A percentile compares a stretch with the other conserved stretches of the same genome.
phyloP scores from a whole-genome alignment of 2,888 invertebrate genomes.

The Troides aeacus region DNA sequence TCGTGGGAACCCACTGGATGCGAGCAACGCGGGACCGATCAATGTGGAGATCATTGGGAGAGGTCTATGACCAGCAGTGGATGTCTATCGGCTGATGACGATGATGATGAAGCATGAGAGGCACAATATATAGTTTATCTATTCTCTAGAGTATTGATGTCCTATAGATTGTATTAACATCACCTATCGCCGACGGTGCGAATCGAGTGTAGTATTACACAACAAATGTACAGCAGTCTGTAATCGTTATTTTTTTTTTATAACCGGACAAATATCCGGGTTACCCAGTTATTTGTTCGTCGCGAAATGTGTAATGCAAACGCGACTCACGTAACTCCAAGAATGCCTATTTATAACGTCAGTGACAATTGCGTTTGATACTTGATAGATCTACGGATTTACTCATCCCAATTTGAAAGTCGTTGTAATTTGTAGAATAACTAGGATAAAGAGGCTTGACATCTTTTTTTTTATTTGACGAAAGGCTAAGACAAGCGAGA shows the following conservation, averaged over 20 bases:
- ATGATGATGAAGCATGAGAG: too few species aligned
- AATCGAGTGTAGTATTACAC: constrained; percentile 18
- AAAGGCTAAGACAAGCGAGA: too few species aligned
- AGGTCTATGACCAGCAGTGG: too few species aligned
- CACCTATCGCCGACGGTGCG: not conserved
- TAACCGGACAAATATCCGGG: constrained; percentile 30
- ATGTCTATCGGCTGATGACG: too few species aligned
- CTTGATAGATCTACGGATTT: not conserved
- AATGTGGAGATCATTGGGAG: too few species aligned
- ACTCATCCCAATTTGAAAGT: not conserved
- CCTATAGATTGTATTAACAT: not conserved
- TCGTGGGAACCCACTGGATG: too few species aligned
- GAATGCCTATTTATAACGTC: constrained; percentile 14
- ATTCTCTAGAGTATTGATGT: not conserved
- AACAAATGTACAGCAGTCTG: constrained; percentile 10
- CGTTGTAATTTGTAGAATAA: too few species aligned
- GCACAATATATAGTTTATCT: not conserved
- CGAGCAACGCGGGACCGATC: too few species aligned
- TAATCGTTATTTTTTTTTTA: constrained; percentile 21
- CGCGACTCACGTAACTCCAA: constrained; percentile 21
- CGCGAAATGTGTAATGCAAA: constrained; percentile 27
- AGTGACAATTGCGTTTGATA: not conserved
- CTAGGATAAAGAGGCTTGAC: too few species aligned
- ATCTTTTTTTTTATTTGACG: too few species aligned
- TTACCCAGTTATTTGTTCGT: constrained; percentile 28